These are phyloP conservation scores for Chrysodeixis includens DNA, from an alignment of 2,888 invertebrate genomes.

Conservation along the genomic window DNA sequence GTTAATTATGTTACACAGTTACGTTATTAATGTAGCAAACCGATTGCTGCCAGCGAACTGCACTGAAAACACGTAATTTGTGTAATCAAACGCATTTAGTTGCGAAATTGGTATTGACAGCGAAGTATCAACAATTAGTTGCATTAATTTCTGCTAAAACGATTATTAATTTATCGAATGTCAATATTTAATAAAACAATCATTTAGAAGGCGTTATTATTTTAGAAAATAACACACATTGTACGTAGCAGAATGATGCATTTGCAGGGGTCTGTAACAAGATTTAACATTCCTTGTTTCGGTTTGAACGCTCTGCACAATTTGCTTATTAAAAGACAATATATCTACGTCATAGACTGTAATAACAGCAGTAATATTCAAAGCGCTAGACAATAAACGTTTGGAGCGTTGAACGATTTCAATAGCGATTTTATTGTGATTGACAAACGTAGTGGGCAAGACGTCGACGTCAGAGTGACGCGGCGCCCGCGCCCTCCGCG, in stretches of 20 bases:
- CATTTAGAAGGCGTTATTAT: neutral
- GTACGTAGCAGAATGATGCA: neutral
- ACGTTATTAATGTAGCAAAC: slow-evolving; percentile 35
- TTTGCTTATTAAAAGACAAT: neutral
- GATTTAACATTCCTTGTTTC: neutral
- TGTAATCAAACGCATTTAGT: slow-evolving; percentile 24
- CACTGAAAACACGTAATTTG: slow-evolving; percentile 31
- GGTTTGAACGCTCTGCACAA: neutral
- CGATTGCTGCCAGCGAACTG: slow-evolving; percentile 16
- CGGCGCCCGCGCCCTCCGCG: slow-evolving; percentile 58
- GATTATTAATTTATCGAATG: neutral
- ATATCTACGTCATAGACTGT: slow-evolving; percentile 4
- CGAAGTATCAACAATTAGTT: neutral
- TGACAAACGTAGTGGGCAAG: slow-evolving; percentile 54
- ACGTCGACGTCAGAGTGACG: slow-evolving; percentile 70
- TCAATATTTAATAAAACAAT: neutral
- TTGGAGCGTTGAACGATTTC: slow-evolving; percentile 36
- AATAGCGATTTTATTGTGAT: slow-evolving; percentile 53
- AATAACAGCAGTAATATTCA: slow-evolving; percentile 9
- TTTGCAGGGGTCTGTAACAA: neutral
- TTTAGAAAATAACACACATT: neutral
- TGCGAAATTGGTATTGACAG: slow-evolving; percentile 6
- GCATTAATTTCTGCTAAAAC: neutral
- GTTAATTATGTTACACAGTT: slow-evolving; percentile 38
- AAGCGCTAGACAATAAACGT: slow-evolving; percentile 24